These are phyloP conservation scores for Pheosia tremula DNA, from an alignment of 2,888 invertebrate genomes.

Conservation along the genomic window DNA sequence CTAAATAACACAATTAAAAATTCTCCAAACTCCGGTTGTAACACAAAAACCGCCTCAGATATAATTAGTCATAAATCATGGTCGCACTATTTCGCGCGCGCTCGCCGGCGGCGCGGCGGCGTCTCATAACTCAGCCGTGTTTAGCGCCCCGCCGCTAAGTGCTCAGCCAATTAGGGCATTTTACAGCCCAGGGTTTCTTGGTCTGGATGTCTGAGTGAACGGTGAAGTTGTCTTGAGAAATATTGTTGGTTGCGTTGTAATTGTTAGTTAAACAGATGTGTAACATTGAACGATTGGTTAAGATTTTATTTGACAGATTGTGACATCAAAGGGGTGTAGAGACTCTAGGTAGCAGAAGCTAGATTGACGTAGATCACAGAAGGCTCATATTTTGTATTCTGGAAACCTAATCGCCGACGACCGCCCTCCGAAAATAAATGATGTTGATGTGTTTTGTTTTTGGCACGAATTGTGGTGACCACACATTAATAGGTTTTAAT, in stretches of 20 bases:
- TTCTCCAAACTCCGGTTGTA: neutral
- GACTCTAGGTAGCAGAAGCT: too few species aligned
- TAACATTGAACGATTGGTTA: neutral
- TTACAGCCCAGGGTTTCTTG: constrained; percentile 3
- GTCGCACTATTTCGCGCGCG: constrained; percentile 1
- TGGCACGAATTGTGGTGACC: neutral
- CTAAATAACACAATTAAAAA: neutral
- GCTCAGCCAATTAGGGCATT: constrained; percentile 12
- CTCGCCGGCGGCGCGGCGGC: constrained; percentile 2
- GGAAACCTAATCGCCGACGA: too few species aligned
- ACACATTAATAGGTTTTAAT: neutral
- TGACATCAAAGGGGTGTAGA: too few species aligned
- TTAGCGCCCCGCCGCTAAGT: constrained; percentile 14
- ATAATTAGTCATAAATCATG: constrained; percentile 6
- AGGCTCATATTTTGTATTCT: too few species aligned
- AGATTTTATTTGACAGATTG: neutral
- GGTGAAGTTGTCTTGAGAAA: neutral
- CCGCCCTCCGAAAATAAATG: too few species aligned
- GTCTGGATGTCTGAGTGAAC: neutral
- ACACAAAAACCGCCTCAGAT: constrained; percentile 1
- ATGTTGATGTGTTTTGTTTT: neutral
- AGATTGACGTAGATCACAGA: too few species aligned
- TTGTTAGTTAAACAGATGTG: neutral
- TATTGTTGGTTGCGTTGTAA: constrained; percentile 1
- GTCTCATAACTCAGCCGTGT: constrained; percentile 12